Evolutionary conservation across 1,140 invertebrate genomes (phyloP).

Genomic region (Stegodyphus dumicola): DNA sequence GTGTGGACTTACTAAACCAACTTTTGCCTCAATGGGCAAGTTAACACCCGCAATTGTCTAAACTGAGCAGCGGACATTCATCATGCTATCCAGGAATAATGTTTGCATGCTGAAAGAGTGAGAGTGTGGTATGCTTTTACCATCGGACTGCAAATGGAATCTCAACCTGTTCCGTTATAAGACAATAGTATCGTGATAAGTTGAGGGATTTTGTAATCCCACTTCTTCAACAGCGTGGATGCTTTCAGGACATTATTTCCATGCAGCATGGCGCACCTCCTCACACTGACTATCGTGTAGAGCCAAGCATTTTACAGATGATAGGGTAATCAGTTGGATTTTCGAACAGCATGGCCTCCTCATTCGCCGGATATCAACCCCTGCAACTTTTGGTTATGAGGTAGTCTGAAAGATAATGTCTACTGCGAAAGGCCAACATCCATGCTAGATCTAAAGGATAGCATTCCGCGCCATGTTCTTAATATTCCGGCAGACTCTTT

Average conservation of each 20-base stretch:
- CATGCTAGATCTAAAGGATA: no score
- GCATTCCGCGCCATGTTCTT: no score
- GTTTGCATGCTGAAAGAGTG: not conserved
- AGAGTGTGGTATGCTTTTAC: not conserved
- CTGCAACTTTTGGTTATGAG: not conserved
- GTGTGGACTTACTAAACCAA: not conserved
- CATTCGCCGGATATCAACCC: not conserved
- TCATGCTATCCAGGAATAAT: conserved; percentile 9
- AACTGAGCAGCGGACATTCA: no score
- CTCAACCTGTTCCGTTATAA: not conserved
- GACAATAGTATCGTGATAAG: conserved; percentile 4
- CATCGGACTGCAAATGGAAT: not conserved
- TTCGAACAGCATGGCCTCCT: not conserved
- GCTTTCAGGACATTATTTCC: conserved; percentile 1
- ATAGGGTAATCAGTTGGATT: not conserved
- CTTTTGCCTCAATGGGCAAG: not conserved
- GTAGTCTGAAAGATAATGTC: not conserved
- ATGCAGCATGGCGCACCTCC: not conserved
- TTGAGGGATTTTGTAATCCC: conserved; percentile 6
- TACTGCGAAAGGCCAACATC: no score
- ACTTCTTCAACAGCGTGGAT: not conserved
- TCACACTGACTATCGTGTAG: not conserved
- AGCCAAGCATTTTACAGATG: conserved; percentile 1
- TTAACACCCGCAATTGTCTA: conserved; percentile 11
- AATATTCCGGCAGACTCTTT: no score